phyloP scores from a whole-genome alignment of 2,888 invertebrate species.

The Galeopsomyia nigrocyanea region DNA sequence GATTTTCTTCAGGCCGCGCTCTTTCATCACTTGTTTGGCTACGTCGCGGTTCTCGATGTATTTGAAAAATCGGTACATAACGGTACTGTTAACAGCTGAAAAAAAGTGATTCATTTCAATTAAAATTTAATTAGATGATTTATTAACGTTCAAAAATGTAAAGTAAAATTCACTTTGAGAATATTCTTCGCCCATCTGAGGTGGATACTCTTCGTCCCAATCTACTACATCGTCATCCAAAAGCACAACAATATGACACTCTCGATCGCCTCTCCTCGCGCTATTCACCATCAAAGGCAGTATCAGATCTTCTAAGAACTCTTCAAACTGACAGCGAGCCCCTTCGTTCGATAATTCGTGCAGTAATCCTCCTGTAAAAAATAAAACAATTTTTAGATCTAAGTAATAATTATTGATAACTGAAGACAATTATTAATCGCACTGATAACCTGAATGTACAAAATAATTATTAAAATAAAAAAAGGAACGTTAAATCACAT shows the following conservation, averaged over 20 bases:
- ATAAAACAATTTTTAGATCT: too few relatives aligned
- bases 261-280: slow-evolving; percentile 94
- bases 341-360: slow-evolving; percentile 99
- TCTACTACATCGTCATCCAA: slow-evolving; percentile 96
- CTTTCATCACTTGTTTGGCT: slow-evolving; percentile 98
- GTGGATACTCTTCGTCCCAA: slow-evolving; percentile 99
- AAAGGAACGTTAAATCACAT: too few relatives aligned
- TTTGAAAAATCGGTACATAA: slow-evolving; percentile 98
- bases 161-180: slow-evolving; percentile 82
- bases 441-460: too few relatives aligned
- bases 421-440: too few relatives aligned
- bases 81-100: slow-evolving; percentile 92
- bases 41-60: slow-evolving; percentile 99
- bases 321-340: slow-evolving; percentile 96
- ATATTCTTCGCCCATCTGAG: slow-evolving; percentile 99
- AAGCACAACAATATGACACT: slow-evolving; percentile 96
- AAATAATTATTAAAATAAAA: slow-evolving; percentile 6
- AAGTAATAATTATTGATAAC: too few relatives aligned
- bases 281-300: slow-evolving; percentile 96
- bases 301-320: slow-evolving; percentile 94
- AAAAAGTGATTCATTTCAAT: slow-evolving; percentile 43
- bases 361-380: slow-evolving; percentile 82
- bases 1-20: slow-evolving; percentile 98
- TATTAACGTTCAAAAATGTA: not conserved
- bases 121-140: not conserved